Percentiles rank a stretch among this genome's conserved stretches.
These are phyloP conservation scores for Megatriorchis doriae DNA, from an alignment of 2,113 vertebrate species.

Conservation along the genomic window DNA sequence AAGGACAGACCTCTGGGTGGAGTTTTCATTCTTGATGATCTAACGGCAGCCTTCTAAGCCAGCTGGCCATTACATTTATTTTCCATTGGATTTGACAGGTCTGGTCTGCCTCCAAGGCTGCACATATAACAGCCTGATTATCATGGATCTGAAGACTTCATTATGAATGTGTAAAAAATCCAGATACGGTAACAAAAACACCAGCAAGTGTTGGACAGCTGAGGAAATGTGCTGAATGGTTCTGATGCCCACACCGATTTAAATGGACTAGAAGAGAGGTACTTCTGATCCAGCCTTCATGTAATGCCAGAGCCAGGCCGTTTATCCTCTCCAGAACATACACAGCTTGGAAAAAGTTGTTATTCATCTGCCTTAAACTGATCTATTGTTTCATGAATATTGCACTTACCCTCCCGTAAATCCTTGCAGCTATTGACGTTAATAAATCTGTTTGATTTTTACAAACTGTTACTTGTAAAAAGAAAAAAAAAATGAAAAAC, in stretches of 20 bases:
- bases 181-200: conserved; percentile 13
- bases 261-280: neutral
- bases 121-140: neutral
- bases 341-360: neutral
- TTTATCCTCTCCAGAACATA: neutral
- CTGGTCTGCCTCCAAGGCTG: conserved; percentile 40
- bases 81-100: conserved; percentile 31
- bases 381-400: neutral
- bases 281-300: neutral
- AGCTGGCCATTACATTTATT: conserved; percentile 27
- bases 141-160: conserved; percentile 8
- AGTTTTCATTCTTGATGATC: neutral
- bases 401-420: neutral
- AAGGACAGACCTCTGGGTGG: neutral
- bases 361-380: neutral
- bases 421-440: neutral
- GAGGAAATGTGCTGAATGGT: neutral
- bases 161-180: conserved; percentile 25
- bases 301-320: neutral
- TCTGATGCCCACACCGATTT: neutral
- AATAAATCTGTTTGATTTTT: neutral
- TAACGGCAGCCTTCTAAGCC: conserved; percentile 24
- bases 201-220: neutral
- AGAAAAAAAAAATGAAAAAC: neutral
- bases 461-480: neutral